phyloP scores from a whole-genome alignment of 2,888 invertebrate genomes.

The Nebria salina region DNA sequence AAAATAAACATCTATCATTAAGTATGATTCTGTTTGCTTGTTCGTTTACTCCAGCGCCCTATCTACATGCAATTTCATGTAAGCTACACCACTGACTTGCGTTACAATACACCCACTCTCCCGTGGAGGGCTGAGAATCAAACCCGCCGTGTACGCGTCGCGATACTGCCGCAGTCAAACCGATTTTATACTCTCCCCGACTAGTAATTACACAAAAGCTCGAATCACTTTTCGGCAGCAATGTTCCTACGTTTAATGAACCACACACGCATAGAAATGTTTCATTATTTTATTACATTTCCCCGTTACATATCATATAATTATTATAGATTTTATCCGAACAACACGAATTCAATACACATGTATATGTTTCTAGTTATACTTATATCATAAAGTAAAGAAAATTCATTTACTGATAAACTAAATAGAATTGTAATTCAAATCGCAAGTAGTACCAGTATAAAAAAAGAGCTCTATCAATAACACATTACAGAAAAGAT shows the following conservation, averaged over 20 bases:
- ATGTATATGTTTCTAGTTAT: too few relatives aligned
- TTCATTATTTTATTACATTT: too few relatives aligned
- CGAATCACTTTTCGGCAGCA: constrained; percentile 6
- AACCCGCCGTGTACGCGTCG: not conserved
- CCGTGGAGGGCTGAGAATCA: constrained; percentile 7
- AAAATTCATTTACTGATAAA: too few relatives aligned
- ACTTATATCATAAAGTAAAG: too few relatives aligned
- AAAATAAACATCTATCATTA: too few relatives aligned
- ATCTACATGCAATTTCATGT: not conserved
- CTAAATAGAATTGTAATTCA: too few relatives aligned
- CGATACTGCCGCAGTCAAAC: not conserved
- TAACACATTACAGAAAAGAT: too few relatives aligned
- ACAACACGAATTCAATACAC: too few relatives aligned
- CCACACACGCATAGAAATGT: not conserved
- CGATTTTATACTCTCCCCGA: constrained; percentile 11
- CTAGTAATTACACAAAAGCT: constrained; percentile 13
- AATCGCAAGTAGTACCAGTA: too few relatives aligned
- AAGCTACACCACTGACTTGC: constrained; percentile 11
- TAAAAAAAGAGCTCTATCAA: too few relatives aligned
- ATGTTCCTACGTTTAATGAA: not conserved
- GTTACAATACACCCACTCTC: constrained; percentile 11
- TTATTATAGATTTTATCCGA: too few relatives aligned
- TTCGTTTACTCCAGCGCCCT: not conserved
- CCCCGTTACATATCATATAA: too few relatives aligned
- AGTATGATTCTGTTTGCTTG: not conserved